These are phyloP conservation scores for Ochropacha duplaris DNA, from an alignment of 2,888 invertebrate genomes.

Conservation along the genomic window DNA sequence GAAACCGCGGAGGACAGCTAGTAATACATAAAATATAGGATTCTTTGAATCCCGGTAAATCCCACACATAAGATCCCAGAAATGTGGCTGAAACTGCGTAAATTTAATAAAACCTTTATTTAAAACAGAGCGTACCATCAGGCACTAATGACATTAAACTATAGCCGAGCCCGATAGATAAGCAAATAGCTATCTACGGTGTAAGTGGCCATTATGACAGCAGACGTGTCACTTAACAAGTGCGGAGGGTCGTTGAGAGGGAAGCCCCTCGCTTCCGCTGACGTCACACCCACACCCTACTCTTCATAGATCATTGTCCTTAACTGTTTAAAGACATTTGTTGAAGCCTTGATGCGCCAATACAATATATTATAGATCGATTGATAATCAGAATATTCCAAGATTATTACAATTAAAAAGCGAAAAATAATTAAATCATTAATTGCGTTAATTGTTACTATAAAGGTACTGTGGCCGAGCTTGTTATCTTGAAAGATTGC, in stretches of 20 bases:
- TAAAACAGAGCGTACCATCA: neutral
- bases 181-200: constrained; percentile 1
- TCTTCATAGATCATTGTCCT: constrained; percentile 43
- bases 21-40: no score
- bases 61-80: no score
- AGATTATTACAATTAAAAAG: no score
- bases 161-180: neutral
- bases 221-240: constrained; percentile 14
- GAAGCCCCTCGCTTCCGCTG: constrained; percentile 71
- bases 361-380: neutral
- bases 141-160: neutral
- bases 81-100: no score
- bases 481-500: no score
- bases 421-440: no score
- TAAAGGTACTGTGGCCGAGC: no score
- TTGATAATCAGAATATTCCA: no score
- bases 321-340: constrained; percentile 12
- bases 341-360: constrained; percentile 1
- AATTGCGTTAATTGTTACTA: no score
- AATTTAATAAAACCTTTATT: neutral
- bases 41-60: no score
- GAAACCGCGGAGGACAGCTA: no score
- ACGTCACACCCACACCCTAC: constrained; percentile 42
- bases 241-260: constrained; percentile 42
- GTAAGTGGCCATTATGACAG: constrained; percentile 8